These are phyloP conservation scores for Apogon hyalosoma DNA, from an alignment of 2,797 vertebrate species.

Conservation along the genomic window DNA sequence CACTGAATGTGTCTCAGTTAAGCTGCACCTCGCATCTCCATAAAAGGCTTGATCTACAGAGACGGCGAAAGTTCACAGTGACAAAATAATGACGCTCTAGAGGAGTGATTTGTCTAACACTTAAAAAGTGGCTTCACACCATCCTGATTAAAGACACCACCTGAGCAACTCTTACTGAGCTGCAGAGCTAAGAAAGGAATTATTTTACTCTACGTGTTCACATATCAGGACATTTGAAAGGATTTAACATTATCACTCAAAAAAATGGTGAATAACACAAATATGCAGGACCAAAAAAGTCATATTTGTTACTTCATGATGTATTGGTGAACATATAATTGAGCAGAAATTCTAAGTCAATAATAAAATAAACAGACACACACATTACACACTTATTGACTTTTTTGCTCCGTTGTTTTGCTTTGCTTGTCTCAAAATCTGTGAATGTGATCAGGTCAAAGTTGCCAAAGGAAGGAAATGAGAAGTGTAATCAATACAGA, in stretches of 20 bases:
- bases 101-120: not conserved
- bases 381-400: no score
- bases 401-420: conserved; percentile 1
- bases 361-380: no score
- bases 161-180: no score
- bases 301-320: no score
- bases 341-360: no score
- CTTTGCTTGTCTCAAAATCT: conserved; percentile 23
- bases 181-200: no score
- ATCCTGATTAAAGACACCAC: not conserved
- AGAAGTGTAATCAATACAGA: conserved; percentile 22
- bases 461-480: conserved; percentile 26
- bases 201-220: no score
- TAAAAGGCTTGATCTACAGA: not conserved
- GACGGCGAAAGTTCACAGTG: not conserved
- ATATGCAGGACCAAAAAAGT: no score
- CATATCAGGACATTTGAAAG: no score
- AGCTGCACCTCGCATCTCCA: not conserved
- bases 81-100: not conserved
- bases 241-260: no score
- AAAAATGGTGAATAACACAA: no score
- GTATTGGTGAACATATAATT: no score
- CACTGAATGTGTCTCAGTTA: not conserved
- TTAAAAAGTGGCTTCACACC: not conserved
- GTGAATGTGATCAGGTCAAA: conserved; percentile 32